Evolutionary conservation across 2,797 vertebrate genomes (phyloP).

Genomic region (Pseudotriccus pelzelni): DNA sequence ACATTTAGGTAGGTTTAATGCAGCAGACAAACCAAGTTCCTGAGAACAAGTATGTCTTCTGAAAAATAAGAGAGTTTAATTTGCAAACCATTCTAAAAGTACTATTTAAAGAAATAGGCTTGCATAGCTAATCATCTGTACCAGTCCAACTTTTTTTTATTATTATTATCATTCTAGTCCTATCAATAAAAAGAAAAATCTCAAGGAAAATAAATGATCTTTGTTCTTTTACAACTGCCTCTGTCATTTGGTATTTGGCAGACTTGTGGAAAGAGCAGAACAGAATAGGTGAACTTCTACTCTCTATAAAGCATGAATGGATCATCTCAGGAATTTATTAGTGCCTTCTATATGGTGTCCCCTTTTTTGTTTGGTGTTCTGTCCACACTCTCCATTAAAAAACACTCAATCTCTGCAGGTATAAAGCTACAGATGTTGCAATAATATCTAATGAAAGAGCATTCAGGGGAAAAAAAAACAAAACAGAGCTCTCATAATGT

Average conservation of each 20-base stretch:
- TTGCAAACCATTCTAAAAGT: not conserved
- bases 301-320: not conserved
- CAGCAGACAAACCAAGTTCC: not conserved
- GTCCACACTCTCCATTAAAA: not conserved
- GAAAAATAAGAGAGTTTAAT: not conserved
- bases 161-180: rapidly evolving
- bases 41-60: not conserved
- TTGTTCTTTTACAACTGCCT: not conserved
- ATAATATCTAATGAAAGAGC: not conserved
- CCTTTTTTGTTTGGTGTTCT: not conserved
- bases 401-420: not conserved
- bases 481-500: not conserved
- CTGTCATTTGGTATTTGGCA: not conserved
- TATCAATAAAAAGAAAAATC: not conserved
- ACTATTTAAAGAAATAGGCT: not conserved
- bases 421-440: not conserved
- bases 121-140: not conserved
- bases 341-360: not conserved
- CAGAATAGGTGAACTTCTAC: not conserved
- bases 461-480: not conserved
- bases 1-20: not conserved
- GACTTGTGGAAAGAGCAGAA: not conserved
- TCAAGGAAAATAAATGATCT: not conserved
- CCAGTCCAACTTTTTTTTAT: not conserved
- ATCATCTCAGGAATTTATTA: not conserved